Evolutionary conservation across 2,113 vertebrate genomes (phyloP), one percentile per base, ranked within the genome.

Genomic region (Anhinga anhinga): DNA sequence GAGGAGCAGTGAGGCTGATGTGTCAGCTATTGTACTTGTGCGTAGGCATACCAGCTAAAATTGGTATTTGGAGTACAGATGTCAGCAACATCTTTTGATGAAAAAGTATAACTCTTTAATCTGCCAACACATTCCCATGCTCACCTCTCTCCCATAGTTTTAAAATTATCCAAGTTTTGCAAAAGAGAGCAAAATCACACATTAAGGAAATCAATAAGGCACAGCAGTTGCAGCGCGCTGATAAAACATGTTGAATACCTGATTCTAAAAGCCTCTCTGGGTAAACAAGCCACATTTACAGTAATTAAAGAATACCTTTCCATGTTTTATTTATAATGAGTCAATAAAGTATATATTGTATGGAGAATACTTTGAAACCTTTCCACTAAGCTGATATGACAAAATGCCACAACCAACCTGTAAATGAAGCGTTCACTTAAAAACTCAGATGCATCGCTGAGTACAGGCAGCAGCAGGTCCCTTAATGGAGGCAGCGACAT

Each of bases 291-390:
- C 74, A 44, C 49, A 21, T 45, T 82, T 76, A 56, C 30, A 40
- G 86, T 95, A 95, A 96, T 91, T 96, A 96, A 96, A 95, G 71
- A 62, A 86, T 94, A 82, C 44, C 56, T 96, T 86, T 76, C 72
- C 44, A n/a, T 18, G 30, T 55, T 86, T 87, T 91, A 81, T 95
- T 95, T 92, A 61, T 77, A 91, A 79, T 7, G 38, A 84, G 67
- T 81, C 65, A 71, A 61, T 92, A 58, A 93, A 71, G 22, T 47
- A 6, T 36, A 32, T 69, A 49, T 49, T 67, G 81, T 11, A 12
- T 16, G 34, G 65, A 95, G 76, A 96, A 90, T 50, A 69, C 5
- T 36, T 55, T n/a, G 53, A 87, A 90, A 52, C 40, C 15, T 74
- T 83, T 82, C 66, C 34, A 30, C 73, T 66, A 55, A 88, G 90